Evolutionary conservation across 2,797 vertebrate genomes (phyloP).

Genomic region (Manis crassicaudata): DNA sequence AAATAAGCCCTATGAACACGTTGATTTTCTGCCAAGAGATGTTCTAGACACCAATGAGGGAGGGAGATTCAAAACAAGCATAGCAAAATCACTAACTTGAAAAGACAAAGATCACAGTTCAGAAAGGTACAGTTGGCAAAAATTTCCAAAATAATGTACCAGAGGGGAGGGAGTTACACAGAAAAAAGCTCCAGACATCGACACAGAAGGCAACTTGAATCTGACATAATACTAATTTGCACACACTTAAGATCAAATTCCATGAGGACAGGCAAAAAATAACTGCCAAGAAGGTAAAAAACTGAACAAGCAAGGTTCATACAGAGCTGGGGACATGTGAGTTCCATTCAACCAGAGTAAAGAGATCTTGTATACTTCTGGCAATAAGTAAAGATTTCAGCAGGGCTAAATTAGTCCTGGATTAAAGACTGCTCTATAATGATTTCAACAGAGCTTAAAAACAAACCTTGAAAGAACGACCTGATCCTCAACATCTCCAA

Average conservation of each 20-base stretch:
- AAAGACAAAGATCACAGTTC: neutral
- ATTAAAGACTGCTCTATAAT: constrained; percentile 11
- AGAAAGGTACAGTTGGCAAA: neutral
- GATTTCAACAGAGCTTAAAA: constrained; percentile 21
- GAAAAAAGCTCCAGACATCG: neutral
- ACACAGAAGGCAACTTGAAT: neutral
- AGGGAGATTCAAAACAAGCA: neutral
- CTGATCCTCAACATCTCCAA: neutral
- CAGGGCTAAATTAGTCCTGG: neutral
- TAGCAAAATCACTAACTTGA: neutral
- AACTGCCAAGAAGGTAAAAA: neutral
- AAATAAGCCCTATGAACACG: neutral
- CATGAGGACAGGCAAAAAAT: neutral
- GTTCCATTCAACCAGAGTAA: neutral
- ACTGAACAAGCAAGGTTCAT: neutral
- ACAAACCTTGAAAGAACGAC: constrained; percentile 8
- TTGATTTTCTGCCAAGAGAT: constrained; percentile 6
- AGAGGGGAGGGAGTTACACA: neutral
- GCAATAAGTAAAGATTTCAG: neutral
- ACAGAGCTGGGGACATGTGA: neutral
- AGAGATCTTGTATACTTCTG: neutral
- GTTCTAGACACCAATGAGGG: neutral
- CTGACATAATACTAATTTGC: constrained; percentile 10
- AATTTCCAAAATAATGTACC: neutral
- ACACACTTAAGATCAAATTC: constrained; percentile 4